Evolutionary conservation across 2,888 invertebrate species (phyloP), one percentile per base, ranked within the genome.

Genomic region (Euclidia mi): DNA sequence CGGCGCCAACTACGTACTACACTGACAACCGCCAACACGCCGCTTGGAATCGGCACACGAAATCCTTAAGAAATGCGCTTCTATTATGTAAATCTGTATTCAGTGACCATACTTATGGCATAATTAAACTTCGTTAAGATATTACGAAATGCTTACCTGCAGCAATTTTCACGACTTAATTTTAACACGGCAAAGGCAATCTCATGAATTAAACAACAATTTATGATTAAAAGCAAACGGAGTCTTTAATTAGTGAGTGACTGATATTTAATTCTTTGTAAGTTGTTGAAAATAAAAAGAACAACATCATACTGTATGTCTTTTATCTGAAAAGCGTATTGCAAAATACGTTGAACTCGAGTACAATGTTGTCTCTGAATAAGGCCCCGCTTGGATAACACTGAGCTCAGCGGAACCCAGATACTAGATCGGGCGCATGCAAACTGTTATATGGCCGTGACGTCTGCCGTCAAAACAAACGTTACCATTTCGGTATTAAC

Each of bases 31-130:
- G n/a, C n/a, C n/a, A n/a, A n/a, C n/a, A n/a, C n/a, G n/a, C n/a
- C n/a, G n/a, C n/a, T n/a, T n/a, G n/a, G n/a, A n/a, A n/a, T n/a
- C n/a, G n/a, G n/a, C n/a, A n/a, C n/a, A n/a, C n/a, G n/a, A n/a
- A n/a, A n/a, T n/a, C n/a, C n/a, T n/a, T n/a, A n/a, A n/a, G n/a
- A n/a, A n/a, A n/a, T n/a, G n/a, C n/a, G n/a, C n/a, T n/a, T n/a
- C n/a, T n/a, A n/a, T n/a, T n/a, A n/a, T n/a, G n/a, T n/a, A n/a
- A n/a, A n/a, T n/a, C n/a, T n/a, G n/a, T n/a, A n/a, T n/a, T n/a
- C n/a, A n/a, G n/a, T n/a, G 45, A n/a, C n/a, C 50, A 62, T 65
- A n/a, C n/a, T 59, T 44, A 50, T 58, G 60, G 50, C 37, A 44
- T 58, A 56, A 65, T 63, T 61, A 60, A 57, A 59, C 49, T 65